A percentile compares a stretch with the other conserved stretches of the same genome.
These are phyloP conservation scores for Plebejus melissa DNA, from an alignment of 2,888 invertebrate genomes.

Conservation along the genomic window DNA sequence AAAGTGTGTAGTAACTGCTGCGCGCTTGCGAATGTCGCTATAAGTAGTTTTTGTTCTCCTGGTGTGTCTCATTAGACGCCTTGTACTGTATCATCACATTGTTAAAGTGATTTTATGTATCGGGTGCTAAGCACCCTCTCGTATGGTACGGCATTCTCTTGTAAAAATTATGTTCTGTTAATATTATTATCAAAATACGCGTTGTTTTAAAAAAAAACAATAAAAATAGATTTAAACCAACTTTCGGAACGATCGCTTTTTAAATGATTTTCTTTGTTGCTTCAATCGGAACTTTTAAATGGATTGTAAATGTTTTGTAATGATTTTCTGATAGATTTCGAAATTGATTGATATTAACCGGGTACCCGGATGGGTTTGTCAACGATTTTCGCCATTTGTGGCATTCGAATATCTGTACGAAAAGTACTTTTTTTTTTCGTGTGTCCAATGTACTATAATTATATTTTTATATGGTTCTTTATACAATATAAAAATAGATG, in stretches of 20 bases:
- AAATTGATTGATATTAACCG: conserved; percentile 65
- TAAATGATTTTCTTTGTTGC: neutral
- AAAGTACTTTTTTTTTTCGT: conserved; percentile 56
- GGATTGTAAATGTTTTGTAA: conserved; percentile 24
- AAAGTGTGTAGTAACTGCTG: neutral
- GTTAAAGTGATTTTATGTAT: conserved; percentile 32
- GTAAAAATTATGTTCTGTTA: conserved; percentile 10
- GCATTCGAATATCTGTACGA: conserved; percentile 58
- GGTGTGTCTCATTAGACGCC: conserved; percentile 7
- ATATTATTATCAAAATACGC: conserved; percentile 17
- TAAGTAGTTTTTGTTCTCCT: neutral
- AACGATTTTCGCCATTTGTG: conserved; percentile 45
- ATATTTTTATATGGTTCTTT: conserved; percentile 29
- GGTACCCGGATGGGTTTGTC: conserved; percentile 50
- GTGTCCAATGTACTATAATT: conserved; percentile 55
- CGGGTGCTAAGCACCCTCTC: conserved; percentile 35
- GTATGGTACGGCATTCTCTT: conserved; percentile 6
- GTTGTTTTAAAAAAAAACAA: conserved; percentile 16
- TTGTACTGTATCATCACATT: conserved; percentile 33
- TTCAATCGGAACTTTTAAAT: neutral
- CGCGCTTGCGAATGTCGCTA: neutral
- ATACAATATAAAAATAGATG: neutral
- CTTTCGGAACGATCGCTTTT: neutral
- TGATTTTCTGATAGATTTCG: conserved; percentile 71
- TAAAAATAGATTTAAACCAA: neutral